Evolutionary conservation across 2,113 vertebrate species (phyloP), one percentile per base, ranked within the genome.

Genomic region (Enhydra lutris): DNA sequence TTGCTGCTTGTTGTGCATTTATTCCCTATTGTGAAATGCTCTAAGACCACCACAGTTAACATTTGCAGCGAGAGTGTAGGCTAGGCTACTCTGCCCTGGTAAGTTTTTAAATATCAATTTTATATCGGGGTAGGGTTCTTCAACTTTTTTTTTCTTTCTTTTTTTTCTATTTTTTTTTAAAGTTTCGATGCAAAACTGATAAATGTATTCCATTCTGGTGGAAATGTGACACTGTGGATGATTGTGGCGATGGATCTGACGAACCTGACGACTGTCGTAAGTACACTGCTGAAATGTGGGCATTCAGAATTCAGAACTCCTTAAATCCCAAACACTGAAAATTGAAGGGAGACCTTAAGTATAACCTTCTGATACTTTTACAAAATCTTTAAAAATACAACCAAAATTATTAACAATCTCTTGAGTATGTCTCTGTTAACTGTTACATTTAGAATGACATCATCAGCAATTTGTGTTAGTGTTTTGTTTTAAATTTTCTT

Each of bases 151-250:
- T 69, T 71, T 78, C 0, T 42, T 39, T 45, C 18, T 23, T 26
- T 23, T 18, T 18, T 69, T 52, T 74, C 59, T 61, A 9, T 29
- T 12, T 26, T 23, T 36, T 82, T 65, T 80, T 84, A 20, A 96
- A 99, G 99, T 99, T 99, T 97, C 99, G 99, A 78, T 99, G 99
- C 94, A 99, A 99, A 94, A 99, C 99, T 11, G 99, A 99, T 96
- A 99, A 99, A 98, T 99, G 99, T 80, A 99, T 99, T 97, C 99
- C 99, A 0, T 99, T 99, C 97, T 99, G 99, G 99, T 99, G 99
- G 99, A 99, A 99, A 98, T 99, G 99, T 97, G 99, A 99, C 98
- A 99, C 99, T 0, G 99, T 99, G 9, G 99, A 99, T 42, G 99
- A 99, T 98, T 99, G 99, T 26, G 99, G 99, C 1, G 99, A 99